These are phyloP conservation scores for Centropyge bicolor DNA, from an alignment of 2,797 vertebrate species.

Conservation along the genomic window DNA sequence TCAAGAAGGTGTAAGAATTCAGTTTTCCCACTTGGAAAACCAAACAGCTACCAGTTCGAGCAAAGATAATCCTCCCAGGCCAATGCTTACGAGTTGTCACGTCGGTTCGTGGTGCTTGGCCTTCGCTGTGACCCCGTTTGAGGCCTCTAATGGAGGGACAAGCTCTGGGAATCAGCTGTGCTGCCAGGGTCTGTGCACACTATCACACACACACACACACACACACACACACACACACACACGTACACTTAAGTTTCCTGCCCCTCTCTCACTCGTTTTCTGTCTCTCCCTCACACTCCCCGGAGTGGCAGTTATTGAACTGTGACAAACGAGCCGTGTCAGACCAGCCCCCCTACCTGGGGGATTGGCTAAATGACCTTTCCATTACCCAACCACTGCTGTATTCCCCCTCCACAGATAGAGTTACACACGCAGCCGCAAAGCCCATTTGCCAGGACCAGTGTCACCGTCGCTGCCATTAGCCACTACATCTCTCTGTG, in stretches of 20 bases:
- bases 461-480: slow-evolving; percentile 68
- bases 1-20: slow-evolving; percentile 43
- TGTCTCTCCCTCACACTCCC: slow-evolving; percentile 74
- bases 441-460: slow-evolving; percentile 73
- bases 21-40: slow-evolving; percentile 50
- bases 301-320: slow-evolving; percentile 86
- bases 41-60: slow-evolving; percentile 61
- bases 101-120: slow-evolving; percentile 54
- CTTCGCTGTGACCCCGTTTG: slow-evolving; percentile 69
- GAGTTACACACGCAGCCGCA: slow-evolving; percentile 79
- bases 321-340: slow-evolving; percentile 87
- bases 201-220: slow-evolving; percentile 42
- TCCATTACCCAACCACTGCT: slow-evolving; percentile 85
- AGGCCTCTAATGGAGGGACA: slow-evolving; percentile 80
- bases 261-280: slow-evolving; percentile 58
- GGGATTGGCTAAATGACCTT: slow-evolving; percentile 85
- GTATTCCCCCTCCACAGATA: slow-evolving; percentile 80
- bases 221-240: slow-evolving; percentile 41
- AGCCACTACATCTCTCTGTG: slow-evolving; percentile 52
- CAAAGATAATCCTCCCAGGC: slow-evolving; percentile 55
- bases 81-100: slow-evolving; percentile 52
- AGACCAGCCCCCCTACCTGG: slow-evolving; percentile 81
- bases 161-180: slow-evolving; percentile 82
- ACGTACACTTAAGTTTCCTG: slow-evolving; percentile 45
- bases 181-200: slow-evolving; percentile 54